A percentile compares a stretch with the other conserved stretches of the same genome.
Conservation (phyloP, 2,797 vertebrate species). For the Lagocephalus sceleratus region DNA sequence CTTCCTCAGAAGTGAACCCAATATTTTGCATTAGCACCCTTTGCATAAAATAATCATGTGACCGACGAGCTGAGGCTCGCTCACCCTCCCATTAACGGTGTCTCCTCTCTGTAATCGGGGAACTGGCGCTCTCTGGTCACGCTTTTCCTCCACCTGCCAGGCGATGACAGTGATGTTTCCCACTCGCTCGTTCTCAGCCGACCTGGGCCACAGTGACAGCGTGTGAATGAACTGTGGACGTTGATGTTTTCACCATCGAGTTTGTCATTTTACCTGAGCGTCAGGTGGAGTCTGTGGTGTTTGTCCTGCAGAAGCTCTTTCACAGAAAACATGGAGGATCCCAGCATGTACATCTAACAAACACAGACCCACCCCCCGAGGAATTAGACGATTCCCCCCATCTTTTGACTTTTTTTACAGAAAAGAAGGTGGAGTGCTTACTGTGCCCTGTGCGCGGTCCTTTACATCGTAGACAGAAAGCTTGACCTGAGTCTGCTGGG, state of each 20-base stretch:
- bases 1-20: too few species aligned
- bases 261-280: conserved; percentile 81
- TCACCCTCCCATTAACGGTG: conserved; percentile 91
- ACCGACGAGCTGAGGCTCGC: not conserved
- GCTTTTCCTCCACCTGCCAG: conserved; percentile 96
- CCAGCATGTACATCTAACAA: conserved; percentile 94
- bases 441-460: conserved; percentile 97
- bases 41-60: too few species aligned
- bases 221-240: not conserved
- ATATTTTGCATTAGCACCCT: too few species aligned
- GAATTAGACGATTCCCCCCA: conserved; percentile 9
- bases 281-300: conserved; percentile 90
- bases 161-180: conserved; percentile 96
- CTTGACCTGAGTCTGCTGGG: conserved; percentile 97
- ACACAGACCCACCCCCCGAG: conserved; percentile 17
- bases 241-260: not conserved
- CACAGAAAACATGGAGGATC: conserved; percentile 89
- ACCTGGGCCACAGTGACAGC: conserved; percentile 72
- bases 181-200: conserved; percentile 90
- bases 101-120: conserved; percentile 83
- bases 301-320: conserved; percentile 94
- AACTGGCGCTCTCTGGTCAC: conserved; percentile 85
- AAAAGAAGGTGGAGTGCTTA: conserved; percentile 53
- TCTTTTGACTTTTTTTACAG: not conserved
- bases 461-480: conserved; percentile 97